Evolutionary conservation across 2,113 vertebrate genomes (phyloP).

Genomic region (Dromaius novaehollandiae): DNA sequence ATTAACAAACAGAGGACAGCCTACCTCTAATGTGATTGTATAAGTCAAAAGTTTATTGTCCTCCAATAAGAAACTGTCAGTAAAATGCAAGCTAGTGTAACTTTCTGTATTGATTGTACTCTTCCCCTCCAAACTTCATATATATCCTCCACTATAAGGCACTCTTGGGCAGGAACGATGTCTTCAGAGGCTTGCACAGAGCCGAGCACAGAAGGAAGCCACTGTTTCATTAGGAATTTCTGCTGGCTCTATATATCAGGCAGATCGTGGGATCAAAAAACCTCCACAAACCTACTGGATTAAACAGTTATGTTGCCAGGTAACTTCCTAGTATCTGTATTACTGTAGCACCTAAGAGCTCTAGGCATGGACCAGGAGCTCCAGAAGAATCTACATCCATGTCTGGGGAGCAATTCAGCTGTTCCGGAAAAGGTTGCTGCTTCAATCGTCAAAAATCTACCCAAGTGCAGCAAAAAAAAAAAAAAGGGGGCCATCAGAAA

Average conservation of each 20-base stretch:
- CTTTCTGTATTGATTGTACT: background rate
- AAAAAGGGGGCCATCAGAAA: background rate
- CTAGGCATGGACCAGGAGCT: background rate
- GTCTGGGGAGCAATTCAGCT: background rate
- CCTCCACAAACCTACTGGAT: background rate
- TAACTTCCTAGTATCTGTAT: background rate
- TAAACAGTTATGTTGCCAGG: background rate
- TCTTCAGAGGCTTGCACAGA: background rate
- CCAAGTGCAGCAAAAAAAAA: accelerated
- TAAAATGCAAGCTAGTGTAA: background rate
- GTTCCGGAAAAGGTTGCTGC: background rate
- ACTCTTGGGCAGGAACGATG: accelerated
- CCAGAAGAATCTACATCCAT: background rate
- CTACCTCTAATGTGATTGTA: background rate
- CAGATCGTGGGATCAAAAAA: background rate
- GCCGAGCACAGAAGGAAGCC: background rate
- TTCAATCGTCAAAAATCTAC: background rate
- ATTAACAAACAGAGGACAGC: background rate
- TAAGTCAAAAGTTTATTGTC: background rate
- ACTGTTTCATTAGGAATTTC: background rate
- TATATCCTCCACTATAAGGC: accelerated
- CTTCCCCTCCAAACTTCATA: background rate
- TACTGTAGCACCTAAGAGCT: background rate
- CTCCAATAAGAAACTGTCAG: background rate
- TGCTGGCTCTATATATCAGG: background rate